Base-by-base conservation (phyloP, 1,140 invertebrate species). In the Druon quercuslanigerum region DNA sequence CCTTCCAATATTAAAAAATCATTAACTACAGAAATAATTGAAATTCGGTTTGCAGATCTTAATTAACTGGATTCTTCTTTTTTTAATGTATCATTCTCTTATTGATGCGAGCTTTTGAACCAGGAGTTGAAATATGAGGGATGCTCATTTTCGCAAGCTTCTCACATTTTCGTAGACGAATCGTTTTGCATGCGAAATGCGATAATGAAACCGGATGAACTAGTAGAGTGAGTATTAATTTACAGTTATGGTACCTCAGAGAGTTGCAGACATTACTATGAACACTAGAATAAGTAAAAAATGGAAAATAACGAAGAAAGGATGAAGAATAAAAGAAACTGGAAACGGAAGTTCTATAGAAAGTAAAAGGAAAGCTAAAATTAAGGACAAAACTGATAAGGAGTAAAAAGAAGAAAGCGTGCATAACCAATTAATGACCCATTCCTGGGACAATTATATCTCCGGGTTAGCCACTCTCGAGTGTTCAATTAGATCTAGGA, bases 191-290 rank as follows among this genome's bases (percentile, higher is more conserved):
- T 66, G 57, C 25, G 25, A 40, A 40, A 66, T 66, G 57, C 33
- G 57, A 66, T 16, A 20, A 33, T 60, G 25, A 40, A 20, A 66
- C 25, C 57, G 57, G 57, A 66, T 66, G 25, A 33, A 66, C 16
- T 66, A n/a, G 57, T 66, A 40, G 16, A 66, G 57, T 66, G 57
- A 66, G 25, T 66, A 66, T 66, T 66, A 25, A 66, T 66, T 66
- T 66, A 33, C 20, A 40, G 40, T 66, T 66, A 66, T 66, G 8
- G 3, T 33, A 33, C 20, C 57, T 66, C 14, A 7, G 25, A 66
- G 57, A 66, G 12, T 66, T 13, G 25, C 25, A 66, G 25, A 11
- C 19, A 66, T 66, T 66, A 66, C 57, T 25, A 66, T 16, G 57
- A 66, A 66, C 9, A 66, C 0, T 4, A 16, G 25, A 40, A 66